Conservation (phyloP, 2,888 invertebrate genomes). For the Tetanocera ferruginea region DNA sequence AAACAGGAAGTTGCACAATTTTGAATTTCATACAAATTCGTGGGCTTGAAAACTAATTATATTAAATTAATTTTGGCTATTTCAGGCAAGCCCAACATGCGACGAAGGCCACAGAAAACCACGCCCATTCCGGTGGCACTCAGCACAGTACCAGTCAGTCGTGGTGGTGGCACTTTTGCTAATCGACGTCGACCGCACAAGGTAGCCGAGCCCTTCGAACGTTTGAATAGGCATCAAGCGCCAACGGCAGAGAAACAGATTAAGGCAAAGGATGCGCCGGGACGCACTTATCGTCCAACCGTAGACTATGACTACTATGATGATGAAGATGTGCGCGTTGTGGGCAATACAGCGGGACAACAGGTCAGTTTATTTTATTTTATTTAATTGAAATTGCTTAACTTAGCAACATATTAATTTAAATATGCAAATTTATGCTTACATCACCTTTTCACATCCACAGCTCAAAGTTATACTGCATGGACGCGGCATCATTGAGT, state of each 20-base stretch:
- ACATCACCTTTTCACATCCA: neutral
- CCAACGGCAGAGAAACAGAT: slow-evolving; percentile 35
- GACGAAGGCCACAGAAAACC: slow-evolving; percentile 56
- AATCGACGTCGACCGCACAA: slow-evolving; percentile 62
- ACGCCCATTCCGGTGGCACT: slow-evolving; percentile 53
- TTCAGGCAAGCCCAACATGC: slow-evolving; percentile 53
- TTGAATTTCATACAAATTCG: neutral
- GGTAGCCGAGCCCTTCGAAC: slow-evolving; percentile 61
- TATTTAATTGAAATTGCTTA: neutral
- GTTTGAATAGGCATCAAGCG: slow-evolving; percentile 51
- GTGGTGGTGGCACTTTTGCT: slow-evolving; percentile 55
- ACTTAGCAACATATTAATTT: neutral
- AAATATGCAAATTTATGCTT: neutral
- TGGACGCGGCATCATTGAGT: slow-evolving; percentile 82
- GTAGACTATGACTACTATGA: slow-evolving; percentile 80
- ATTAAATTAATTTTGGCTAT: slow-evolving; percentile 7
- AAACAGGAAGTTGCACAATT: slow-evolving; percentile 41
- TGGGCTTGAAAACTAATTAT: neutral
- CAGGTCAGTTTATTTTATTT: slow-evolving; percentile 66
- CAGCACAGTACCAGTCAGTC: slow-evolving; percentile 23
- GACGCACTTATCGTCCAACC: slow-evolving; percentile 63
- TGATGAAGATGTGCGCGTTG: slow-evolving; percentile 74
- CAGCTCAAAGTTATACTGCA: slow-evolving; percentile 73
- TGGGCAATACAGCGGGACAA: slow-evolving; percentile 69
- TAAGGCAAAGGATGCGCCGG: slow-evolving; percentile 44